Evolutionary conservation across 2,888 invertebrate species (phyloP).

Genomic region (Pseudanteris insignis): DNA sequence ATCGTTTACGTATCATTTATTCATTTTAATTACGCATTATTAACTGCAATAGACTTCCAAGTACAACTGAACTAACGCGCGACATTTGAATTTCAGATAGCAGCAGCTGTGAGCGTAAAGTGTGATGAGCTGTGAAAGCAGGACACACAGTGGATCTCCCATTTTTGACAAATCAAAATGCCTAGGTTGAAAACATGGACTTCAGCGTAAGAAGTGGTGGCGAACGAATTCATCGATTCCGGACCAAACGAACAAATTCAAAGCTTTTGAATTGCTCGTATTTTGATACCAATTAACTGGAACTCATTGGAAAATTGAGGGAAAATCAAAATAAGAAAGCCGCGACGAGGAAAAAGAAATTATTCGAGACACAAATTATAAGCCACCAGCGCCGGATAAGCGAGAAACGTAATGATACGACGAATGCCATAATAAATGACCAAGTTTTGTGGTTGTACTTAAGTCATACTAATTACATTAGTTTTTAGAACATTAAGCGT

Average conservation of each 20-base stretch:
- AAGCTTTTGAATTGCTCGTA: too few species aligned
- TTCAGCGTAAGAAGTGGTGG: conserved; percentile 19
- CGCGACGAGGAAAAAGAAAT: too few species aligned
- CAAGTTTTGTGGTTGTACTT: conserved; percentile 66
- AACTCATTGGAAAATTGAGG: too few species aligned
- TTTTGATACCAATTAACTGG: too few species aligned
- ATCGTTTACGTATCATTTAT: too few species aligned
- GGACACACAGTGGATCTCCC: conserved; percentile 50
- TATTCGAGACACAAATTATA: neutral
- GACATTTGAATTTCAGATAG: conserved; percentile 62
- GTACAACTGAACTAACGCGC: too few species aligned
- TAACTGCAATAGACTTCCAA: too few species aligned
- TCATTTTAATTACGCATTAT: conserved; percentile 18
- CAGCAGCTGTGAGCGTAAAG: conserved; percentile 54
- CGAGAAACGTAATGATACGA: conserved; percentile 52
- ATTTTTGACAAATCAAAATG: conserved; percentile 55
- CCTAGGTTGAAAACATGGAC: conserved; percentile 25
- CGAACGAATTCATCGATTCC: neutral
- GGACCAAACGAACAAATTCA: neutral
- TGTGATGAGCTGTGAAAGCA: conserved; percentile 54
- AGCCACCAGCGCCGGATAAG: conserved; percentile 26
- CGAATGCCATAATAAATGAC: conserved; percentile 66
- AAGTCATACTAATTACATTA: conserved; percentile 65
- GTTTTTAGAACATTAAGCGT: conserved; percentile 49
- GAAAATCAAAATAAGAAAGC: too few species aligned